Percentiles rank a stretch among this genome's conserved stretches.
Evolutionary conservation across 2,888 invertebrate genomes (phyloP).

Genomic region (Synanthedon vespiformis): DNA sequence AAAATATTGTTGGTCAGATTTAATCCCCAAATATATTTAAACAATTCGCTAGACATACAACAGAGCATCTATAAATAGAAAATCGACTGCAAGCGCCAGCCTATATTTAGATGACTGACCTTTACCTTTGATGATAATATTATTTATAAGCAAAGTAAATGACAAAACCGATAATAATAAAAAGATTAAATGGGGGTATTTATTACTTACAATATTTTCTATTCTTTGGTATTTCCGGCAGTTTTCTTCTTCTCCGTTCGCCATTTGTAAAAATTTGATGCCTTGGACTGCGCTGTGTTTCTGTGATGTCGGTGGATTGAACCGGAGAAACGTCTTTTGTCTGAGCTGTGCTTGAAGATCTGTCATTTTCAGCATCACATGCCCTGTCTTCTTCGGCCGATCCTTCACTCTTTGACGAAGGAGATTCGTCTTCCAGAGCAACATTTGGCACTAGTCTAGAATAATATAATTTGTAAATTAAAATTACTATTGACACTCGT

Average conservation of each 20-base stretch:
- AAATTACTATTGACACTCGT: background rate
- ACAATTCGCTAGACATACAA: slow-evolving; percentile 20
- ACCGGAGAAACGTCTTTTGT: slow-evolving; percentile 26
- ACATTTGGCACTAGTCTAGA: slow-evolving; percentile 86
- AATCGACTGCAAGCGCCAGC: slow-evolving; percentile 8
- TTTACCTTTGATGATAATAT: slow-evolving; percentile 9
- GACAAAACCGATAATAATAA: background rate
- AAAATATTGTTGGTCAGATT: background rate
- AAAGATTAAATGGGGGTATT: background rate
- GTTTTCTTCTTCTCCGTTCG: slow-evolving; percentile 82
- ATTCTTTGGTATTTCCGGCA: slow-evolving; percentile 91
- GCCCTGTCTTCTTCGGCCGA: slow-evolving; percentile 74
- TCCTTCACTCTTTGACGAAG: slow-evolving; percentile 81
- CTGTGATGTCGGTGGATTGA: slow-evolving; percentile 33
- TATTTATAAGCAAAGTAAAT: slow-evolving; percentile 4
- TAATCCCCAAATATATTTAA: background rate
- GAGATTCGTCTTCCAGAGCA: slow-evolving; percentile 83
- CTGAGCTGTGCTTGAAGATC: slow-evolving; percentile 19
- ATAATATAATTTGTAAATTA: slow-evolving; percentile 4
- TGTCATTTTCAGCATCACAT: slow-evolving; percentile 70
- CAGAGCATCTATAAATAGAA: slow-evolving; percentile 8
- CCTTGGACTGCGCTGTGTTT: slow-evolving; percentile 41
- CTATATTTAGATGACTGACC: slow-evolving; percentile 5
- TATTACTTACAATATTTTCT: slow-evolving; percentile 78
- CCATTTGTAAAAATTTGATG: slow-evolving; percentile 51